Evolutionary conservation across 2,888 invertebrate genomes (phyloP).

Genomic region (Myathropa florea): DNA sequence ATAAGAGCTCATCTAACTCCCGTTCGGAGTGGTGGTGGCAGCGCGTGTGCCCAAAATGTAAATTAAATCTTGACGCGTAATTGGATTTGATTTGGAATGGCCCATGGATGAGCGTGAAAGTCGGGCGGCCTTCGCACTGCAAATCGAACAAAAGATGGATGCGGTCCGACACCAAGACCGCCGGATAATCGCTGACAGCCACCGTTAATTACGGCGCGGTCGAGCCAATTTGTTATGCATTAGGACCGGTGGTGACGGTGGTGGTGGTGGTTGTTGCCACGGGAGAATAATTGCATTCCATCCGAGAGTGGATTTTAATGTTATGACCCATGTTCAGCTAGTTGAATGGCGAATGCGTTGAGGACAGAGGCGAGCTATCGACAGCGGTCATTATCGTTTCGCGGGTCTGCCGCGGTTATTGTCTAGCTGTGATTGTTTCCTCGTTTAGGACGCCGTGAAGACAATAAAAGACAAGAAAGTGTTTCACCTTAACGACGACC

Average conservation of each 20-base stretch:
- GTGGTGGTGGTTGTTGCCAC: background rate
- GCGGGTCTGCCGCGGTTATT: background rate
- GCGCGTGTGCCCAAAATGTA: conserved; percentile 9
- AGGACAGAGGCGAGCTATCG: background rate
- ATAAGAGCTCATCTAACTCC: background rate
- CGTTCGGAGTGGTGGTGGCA: background rate
- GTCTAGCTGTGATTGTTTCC: background rate
- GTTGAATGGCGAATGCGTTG: background rate
- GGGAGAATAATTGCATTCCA: conserved; percentile 14
- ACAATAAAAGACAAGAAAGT: background rate
- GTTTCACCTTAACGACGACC: background rate
- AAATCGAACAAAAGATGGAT: background rate
- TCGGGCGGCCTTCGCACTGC: background rate
- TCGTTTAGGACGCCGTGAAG: background rate
- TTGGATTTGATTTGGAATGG: conserved; percentile 13
- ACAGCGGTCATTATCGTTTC: background rate
- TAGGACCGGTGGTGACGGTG: background rate
- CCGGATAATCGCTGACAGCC: conserved; percentile 29
- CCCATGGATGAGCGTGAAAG: background rate
- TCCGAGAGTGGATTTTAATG: background rate
- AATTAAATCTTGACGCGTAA: conserved; percentile 20
- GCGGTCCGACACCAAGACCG: background rate
- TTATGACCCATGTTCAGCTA: background rate
- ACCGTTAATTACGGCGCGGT: conserved; percentile 10
- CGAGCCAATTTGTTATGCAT: conserved; percentile 13